Conservation (phyloP, 92 coral and sea anemone genomes). For the Bergia puertoricense region DNA sequence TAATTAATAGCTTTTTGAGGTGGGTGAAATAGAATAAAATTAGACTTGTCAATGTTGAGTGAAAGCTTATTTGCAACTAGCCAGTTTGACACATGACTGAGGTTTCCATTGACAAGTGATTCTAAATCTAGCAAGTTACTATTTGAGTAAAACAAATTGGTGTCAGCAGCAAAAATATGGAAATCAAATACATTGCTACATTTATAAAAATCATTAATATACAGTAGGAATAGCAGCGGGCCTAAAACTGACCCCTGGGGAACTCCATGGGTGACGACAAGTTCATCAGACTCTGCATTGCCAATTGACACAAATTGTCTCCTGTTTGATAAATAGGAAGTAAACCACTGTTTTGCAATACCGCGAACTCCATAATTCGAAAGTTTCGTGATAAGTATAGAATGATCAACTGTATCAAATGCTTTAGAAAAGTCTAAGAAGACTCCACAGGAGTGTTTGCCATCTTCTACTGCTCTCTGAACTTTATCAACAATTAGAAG, state of each 20-base stretch:
- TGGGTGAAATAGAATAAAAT: conserved; percentile 7
- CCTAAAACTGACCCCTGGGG: too few species aligned
- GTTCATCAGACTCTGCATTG: too few species aligned
- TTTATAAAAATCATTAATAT: not conserved
- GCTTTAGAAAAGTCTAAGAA: too few species aligned
- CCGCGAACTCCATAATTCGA: conserved; percentile 33
- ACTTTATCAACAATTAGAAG: conserved; percentile 32
- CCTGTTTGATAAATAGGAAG: not conserved
- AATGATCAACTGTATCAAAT: too few species aligned
- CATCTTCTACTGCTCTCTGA: conserved; percentile 32
- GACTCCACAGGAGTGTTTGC: conserved; percentile 25
- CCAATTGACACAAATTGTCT: too few species aligned
- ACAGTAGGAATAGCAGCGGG: not conserved
- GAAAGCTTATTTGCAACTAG: conserved; percentile 12
- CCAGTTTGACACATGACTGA: conserved; percentile 18
- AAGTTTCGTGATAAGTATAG: not conserved
- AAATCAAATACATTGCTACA: conserved; percentile 12
- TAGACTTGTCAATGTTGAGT: not conserved
- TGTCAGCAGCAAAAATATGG: conserved; percentile 24
- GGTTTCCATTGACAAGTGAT: not conserved
- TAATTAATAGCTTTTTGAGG: conserved; percentile 6
- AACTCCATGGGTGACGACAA: too few species aligned
- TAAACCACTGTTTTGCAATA: conserved; percentile 25
- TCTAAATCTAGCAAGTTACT: conserved; percentile 12
- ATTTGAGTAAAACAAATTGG: conserved; percentile 7